A percentile compares a stretch with the other conserved stretches of the same genome.
Conservation (phyloP, 2,888 invertebrate genomes). For the Calameuta pallipes region DNA sequence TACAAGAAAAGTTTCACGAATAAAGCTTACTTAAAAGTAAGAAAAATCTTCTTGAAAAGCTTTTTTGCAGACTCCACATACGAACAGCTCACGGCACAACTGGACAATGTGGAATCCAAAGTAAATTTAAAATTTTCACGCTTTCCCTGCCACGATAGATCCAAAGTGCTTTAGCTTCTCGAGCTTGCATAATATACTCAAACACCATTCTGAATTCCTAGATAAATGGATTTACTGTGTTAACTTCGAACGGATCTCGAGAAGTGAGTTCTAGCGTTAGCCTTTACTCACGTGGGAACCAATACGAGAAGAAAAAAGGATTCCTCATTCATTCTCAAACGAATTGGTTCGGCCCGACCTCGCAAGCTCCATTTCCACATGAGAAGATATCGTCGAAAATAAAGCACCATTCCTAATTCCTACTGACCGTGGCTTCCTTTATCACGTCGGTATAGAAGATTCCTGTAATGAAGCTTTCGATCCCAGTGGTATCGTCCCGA, state of each 20-base stretch:
- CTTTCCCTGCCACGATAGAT: neutral
- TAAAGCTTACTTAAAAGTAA: neutral
- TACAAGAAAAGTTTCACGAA: neutral
- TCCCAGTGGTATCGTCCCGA: neutral
- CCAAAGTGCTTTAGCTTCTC: neutral
- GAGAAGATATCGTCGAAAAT: neutral
- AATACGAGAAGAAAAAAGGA: neutral
- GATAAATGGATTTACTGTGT: neutral
- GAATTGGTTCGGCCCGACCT: neutral
- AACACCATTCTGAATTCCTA: neutral
- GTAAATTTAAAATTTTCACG: neutral
- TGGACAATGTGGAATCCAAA: neutral
- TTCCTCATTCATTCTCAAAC: neutral
- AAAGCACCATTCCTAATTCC: neutral
- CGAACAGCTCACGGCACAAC: neutral
- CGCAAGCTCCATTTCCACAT: neutral
- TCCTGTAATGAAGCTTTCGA: neutral
- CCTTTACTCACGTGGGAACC: neutral
- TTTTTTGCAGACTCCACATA: neutral
- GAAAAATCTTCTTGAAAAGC: neutral
- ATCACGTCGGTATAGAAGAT: neutral
- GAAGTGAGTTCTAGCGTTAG: neutral
- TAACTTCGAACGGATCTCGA: neutral
- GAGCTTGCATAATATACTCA: neutral
- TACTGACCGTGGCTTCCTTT: neutral